These are phyloP conservation scores for Diplogasteroides magnus DNA, from an alignment of 1,140 invertebrate genomes.

Conservation along the genomic window DNA sequence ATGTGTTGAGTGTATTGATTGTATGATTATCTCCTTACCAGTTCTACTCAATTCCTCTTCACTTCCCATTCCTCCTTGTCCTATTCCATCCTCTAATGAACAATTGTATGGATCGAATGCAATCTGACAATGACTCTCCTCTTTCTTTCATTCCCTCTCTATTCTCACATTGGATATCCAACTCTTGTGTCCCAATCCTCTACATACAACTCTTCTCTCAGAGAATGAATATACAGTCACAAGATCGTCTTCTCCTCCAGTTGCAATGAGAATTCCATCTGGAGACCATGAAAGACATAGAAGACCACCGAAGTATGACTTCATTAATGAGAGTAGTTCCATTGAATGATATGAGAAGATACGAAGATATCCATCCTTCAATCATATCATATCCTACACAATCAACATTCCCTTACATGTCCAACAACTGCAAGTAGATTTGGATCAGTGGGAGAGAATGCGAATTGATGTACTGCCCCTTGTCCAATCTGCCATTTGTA, in stretches of 20 bases:
- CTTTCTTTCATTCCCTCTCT: too few species aligned
- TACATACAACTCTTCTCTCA: constrained; percentile 84
- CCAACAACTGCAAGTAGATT: constrained; percentile 79
- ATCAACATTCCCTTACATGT: constrained; percentile 27
- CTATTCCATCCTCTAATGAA: not conserved
- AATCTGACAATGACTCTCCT: too few species aligned
- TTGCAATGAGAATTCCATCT: constrained; percentile 87
- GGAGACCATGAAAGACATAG: constrained; percentile 94
- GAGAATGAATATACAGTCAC: constrained; percentile 88
- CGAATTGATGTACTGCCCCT: constrained; percentile 88
- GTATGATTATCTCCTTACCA: not conserved
- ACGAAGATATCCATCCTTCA: constrained; percentile 87
- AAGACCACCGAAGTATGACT: constrained; percentile 73
- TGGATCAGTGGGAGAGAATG: constrained; percentile 81
- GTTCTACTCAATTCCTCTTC: not conserved
- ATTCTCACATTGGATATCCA: constrained; percentile 71
- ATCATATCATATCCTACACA: constrained; percentile 4
- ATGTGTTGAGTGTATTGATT: not conserved
- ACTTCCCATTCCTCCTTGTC: too few species aligned
- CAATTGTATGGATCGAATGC: not conserved
- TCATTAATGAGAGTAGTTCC: constrained; percentile 76
- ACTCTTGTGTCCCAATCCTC: constrained; percentile 84
- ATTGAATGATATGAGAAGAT: constrained; percentile 95
- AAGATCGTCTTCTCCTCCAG: constrained; percentile 95
- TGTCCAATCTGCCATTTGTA: constrained; percentile 74